Base-by-base conservation (phyloP, 2,113 vertebrate species). In the Psilopsiagon aurifrons region DNA sequence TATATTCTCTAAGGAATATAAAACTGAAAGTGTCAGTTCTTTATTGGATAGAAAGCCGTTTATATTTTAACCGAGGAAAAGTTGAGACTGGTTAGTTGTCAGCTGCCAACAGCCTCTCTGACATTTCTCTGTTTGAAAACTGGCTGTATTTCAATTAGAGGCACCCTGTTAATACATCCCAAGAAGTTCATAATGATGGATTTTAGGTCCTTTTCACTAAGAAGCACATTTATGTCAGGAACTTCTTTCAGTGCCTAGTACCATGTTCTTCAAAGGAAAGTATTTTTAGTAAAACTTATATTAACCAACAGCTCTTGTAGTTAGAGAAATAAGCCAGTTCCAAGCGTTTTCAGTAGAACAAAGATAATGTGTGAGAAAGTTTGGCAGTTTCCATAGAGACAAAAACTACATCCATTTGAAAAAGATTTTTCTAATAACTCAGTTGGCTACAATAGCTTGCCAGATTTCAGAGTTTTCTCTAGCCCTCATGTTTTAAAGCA, bases 401-500 rank as follows among this genome's bases (percentile, higher is more conserved):
- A 94, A 91, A 97, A 71, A 12, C 52, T 75, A 93, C 96, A 95
- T 86, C 77, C 88, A 83, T 71, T 92, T 91, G 88, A 70, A 77
- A 86, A 95, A 90, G 85, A 92, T 95, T 91, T 91, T 96, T 83
- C 63, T 91, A 75, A 76, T 94, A 96, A 91, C 95, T 95, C 90
- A 54, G 84, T 31, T 90, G 96, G 94, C 77, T 90, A 33, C 73
- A 88, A 37, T 35, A 81, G 76, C 57, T 74, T 97, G 95, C 96
- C 93, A 97, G 86, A 49, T 92, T 90, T 95, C 93, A 95, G 70
- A 85, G 84, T 54, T 83, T 39, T 62, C 54, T 59, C 31, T 57
- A 94, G 90, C 52, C 54, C 69, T 95, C 13, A 3, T 79, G 70
- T 93, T 96, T 92, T 88, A 96, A 94, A 95, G 83, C 79, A 83